phyloP scores from a whole-genome alignment of 2,797 vertebrate species.

The Trichosurus vulpecula region DNA sequence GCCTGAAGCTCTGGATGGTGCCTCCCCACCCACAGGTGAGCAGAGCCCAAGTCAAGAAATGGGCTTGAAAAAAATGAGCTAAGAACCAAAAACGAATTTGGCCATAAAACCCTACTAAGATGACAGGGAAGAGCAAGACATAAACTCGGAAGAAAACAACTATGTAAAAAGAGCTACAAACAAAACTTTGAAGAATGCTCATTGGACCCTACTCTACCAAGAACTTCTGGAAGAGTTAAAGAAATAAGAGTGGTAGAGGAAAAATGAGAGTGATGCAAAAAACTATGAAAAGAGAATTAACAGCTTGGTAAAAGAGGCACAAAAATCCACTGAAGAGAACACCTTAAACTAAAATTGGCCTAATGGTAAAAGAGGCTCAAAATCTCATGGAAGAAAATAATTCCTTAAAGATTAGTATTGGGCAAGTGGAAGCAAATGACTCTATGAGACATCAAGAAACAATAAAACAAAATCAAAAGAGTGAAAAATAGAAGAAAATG shows the following conservation, averaged over 20 bases:
- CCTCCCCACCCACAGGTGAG: not conserved
- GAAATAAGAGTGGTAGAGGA: no score
- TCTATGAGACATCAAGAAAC: not conserved
- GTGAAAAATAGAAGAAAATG: not conserved
- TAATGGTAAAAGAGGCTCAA: no score
- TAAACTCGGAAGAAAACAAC: not conserved
- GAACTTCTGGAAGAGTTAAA: no score
- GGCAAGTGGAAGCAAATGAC: not conserved
- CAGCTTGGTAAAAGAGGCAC: no score
- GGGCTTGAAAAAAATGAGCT: not conserved
- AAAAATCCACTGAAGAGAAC: no score
- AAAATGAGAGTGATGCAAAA: no score
- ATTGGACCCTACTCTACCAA: no score
- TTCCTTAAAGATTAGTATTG: not conserved
- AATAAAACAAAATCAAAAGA: not conserved
- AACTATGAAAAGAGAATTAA: no score
- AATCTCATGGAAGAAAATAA: no score
- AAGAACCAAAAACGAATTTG: not conserved
- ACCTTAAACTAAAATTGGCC: no score
- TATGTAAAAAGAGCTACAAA: not conserved
- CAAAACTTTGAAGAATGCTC: not conserved
- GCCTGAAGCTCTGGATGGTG: not conserved
- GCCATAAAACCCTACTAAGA: not conserved
- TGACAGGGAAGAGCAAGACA: not conserved
- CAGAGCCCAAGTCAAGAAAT: not conserved